Evolutionary conservation across 2,888 invertebrate genomes (phyloP).

Genomic region (Calliopum simillimum): DNA sequence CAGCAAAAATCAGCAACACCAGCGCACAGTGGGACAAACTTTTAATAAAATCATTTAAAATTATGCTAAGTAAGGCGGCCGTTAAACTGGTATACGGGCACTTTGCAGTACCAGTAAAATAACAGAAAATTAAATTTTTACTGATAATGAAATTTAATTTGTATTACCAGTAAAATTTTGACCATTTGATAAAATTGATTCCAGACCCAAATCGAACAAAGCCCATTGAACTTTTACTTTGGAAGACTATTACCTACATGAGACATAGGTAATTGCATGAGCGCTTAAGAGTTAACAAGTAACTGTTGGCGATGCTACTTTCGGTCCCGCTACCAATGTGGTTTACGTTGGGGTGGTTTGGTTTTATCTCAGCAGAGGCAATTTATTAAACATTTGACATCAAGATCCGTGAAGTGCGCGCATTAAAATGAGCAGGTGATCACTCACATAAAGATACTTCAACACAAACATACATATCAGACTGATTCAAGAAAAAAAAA

Average conservation of each 20-base stretch:
- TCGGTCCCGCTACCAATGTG: background rate
- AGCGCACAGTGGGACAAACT: background rate
- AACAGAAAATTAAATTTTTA: no score
- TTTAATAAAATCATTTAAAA: background rate
- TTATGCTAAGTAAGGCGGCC: background rate
- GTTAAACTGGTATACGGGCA: background rate
- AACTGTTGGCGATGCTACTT: background rate
- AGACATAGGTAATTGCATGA: no score
- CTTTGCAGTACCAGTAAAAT: no score
- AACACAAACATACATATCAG: slow-evolving; percentile 4
- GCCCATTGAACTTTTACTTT: no score
- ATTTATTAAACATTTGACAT: slow-evolving; percentile 50
- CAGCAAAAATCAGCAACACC: background rate
- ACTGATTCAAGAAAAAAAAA: no score
- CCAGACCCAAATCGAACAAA: no score
- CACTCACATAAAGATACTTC: slow-evolving; percentile 6
- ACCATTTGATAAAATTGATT: no score
- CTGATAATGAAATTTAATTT: no score
- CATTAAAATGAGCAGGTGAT: slow-evolving; percentile 31
- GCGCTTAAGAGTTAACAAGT: no score
- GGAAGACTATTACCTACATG: no score
- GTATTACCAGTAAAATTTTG: no score
- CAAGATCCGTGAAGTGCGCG: slow-evolving; percentile 49
- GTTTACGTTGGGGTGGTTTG: background rate
- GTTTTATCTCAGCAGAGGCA: slow-evolving; percentile 29